Base-by-base conservation (phyloP, 1,140 invertebrate genomes). In the Dysdera silvatica region DNA sequence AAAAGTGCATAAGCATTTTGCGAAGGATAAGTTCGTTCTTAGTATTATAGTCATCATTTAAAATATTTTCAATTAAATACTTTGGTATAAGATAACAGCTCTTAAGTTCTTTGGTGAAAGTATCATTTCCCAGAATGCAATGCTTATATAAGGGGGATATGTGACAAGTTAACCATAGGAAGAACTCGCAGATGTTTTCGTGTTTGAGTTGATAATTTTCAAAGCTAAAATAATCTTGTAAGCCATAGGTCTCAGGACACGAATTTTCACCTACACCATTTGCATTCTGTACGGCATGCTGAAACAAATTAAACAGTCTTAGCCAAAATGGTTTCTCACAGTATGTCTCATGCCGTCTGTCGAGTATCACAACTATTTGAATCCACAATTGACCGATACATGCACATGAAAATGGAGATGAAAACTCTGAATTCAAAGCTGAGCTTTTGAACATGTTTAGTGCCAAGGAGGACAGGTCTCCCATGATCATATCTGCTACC, bases 361-460 rank as follows among this genome's bases (percentile, higher is more conserved):
- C 31, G 16, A 61, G 28, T 29, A 54, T 20, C 8, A 43, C 35
- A 18, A 61, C 54, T 7, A 53, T 10, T 52, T 54, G 53, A 4
- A 54, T 20, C 59, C 59, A 61, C 10, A 61, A 18, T 10, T 61
- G 49, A 28, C 48, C 14, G 29, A 61, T 31, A 54, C 59, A 61
- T 28, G 18, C 35, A 20, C 59, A 61, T 26, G 29, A 8, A 35
- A 54, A 61, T 33, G 59, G 59, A 20, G 40, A 29, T 14, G 18
- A 35, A 31, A 14, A 23, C 8, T 26, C 26, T 4, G 40, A 52
- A 45, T 45, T 28, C n/a, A 40, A 3, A 29, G n/a, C n/a, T n/a
- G n/a, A n/a, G n/a, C 41, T 51, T 41, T 18, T 14, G 20, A 35
- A 52, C 0, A 20, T n/a, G 24, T 14, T 61, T 26, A 61, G 6